phyloP scores from a whole-genome alignment of 2,113 vertebrate genomes.

The Otus sunia region DNA sequence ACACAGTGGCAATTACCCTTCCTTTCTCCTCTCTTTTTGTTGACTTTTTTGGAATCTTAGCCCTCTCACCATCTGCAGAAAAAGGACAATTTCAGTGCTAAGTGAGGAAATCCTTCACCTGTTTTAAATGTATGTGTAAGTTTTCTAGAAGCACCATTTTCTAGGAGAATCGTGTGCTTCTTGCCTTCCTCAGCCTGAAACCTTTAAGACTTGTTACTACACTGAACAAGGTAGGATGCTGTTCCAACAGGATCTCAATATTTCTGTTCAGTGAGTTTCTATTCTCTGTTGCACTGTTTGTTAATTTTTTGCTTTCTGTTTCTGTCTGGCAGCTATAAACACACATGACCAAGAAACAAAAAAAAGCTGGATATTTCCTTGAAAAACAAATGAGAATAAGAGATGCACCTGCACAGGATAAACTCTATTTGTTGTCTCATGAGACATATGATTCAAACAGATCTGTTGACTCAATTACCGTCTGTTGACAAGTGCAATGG shows the following conservation, averaged over 20 bases:
- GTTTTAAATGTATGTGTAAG: neutral
- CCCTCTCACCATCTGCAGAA: neutral
- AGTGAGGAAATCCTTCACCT: neutral
- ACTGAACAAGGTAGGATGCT: neutral
- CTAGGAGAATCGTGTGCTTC: neutral
- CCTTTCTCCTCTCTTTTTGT: neutral
- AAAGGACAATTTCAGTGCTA: neutral
- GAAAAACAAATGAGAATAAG: neutral
- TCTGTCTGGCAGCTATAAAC: neutral
- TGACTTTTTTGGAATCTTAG: neutral
- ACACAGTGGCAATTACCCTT: neutral
- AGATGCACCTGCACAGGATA: neutral
- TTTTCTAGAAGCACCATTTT: neutral
- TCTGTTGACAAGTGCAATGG: neutral
- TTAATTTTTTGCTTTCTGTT: neutral
- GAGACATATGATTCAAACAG: neutral
- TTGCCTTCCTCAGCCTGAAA: neutral
- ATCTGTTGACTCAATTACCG: neutral
- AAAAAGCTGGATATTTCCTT: neutral
- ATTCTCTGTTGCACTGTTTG: neutral
- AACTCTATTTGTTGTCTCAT: neutral
- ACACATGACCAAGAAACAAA: neutral
- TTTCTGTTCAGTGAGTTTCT: neutral
- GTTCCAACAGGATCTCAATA: neutral
- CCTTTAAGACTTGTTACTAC: neutral